Conservation (phyloP, 2,113 vertebrate genomes). For the Tylochromis polylepis region DNA sequence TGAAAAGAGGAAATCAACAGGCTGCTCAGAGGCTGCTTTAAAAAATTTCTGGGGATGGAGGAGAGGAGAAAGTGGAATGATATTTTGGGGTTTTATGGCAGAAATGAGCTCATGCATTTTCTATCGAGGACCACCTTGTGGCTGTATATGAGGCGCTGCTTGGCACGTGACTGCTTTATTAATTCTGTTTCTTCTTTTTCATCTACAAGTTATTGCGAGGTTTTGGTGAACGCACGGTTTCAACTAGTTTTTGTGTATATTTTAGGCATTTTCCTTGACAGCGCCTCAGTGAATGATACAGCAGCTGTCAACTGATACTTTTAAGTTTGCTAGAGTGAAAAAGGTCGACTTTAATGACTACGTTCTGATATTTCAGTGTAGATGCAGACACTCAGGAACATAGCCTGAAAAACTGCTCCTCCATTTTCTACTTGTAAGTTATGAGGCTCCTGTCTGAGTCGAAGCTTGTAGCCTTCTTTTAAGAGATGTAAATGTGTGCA, state of each 20-base stretch:
- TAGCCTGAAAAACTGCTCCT: neutral
- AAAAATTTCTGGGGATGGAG: neutral
- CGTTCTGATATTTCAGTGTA: neutral
- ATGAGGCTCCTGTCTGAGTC: neutral
- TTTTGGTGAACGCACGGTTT: neutral
- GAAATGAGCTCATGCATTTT: constrained; percentile 1
- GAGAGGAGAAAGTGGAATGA: neutral
- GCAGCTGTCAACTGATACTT: neutral
- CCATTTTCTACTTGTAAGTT: neutral
- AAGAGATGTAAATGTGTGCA: neutral
- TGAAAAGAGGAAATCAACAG: neutral
- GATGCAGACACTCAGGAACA: neutral
- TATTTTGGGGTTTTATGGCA: neutral
- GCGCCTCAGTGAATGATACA: neutral
- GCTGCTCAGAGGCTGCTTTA: neutral
- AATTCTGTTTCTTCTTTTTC: neutral
- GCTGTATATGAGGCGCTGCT: neutral
- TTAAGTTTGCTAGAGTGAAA: neutral
- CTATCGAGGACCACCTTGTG: neutral
- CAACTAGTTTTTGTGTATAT: neutral
- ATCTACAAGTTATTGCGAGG: neutral
- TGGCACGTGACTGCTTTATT: neutral
- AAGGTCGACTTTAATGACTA: neutral
- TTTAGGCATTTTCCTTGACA: neutral
- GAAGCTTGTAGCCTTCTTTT: neutral